phyloP scores from a whole-genome alignment of 2,113 vertebrate species.

The Orthochromis malagaraziensis region DNA sequence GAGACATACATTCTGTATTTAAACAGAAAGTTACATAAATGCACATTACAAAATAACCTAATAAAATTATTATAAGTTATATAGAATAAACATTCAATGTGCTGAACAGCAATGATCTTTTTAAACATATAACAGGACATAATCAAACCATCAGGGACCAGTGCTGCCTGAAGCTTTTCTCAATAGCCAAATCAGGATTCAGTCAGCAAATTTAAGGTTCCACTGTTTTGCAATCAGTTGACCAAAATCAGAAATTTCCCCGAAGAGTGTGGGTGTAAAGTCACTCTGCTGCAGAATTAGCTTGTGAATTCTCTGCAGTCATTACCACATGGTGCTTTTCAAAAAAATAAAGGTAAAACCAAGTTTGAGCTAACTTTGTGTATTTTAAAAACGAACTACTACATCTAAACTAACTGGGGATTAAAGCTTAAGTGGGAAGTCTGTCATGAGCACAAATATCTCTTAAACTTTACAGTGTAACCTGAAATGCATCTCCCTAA shows the following conservation, averaged over 20 bases:
- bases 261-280: neutral
- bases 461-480: neutral
- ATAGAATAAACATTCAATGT: neutral
- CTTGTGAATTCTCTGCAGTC: neutral
- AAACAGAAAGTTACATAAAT: neutral
- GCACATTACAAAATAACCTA: neutral
- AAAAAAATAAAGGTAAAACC: neutral
- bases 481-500: neutral
- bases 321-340: neutral
- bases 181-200: neutral
- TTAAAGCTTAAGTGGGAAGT: neutral
- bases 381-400: neutral
- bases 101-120: neutral
- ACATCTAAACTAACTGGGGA: neutral
- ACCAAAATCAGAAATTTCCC: neutral
- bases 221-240: neutral
- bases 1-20: neutral
- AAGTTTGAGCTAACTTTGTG: neutral
- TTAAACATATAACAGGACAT: neutral
- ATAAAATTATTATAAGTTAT: neutral
- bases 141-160: rapidly evolving
- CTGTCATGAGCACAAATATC: neutral
- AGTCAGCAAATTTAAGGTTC: neutral
- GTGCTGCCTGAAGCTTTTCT: neutral
- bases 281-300: neutral